Conservation (phyloP, 2,113 vertebrate species). For the Bufo bufo region DNA sequence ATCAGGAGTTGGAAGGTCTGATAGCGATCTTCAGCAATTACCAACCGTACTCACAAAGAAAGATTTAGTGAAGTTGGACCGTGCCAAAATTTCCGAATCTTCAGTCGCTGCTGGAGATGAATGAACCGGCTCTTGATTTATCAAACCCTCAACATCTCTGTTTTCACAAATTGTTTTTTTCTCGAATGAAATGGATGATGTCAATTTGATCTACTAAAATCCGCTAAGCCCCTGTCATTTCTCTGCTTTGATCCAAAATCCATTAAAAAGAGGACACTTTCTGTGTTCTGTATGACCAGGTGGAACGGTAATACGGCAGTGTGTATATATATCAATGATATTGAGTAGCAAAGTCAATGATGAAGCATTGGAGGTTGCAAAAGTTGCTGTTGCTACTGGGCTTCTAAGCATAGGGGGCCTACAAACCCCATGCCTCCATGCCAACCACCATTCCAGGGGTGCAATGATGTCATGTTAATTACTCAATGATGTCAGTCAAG, state of each 20-base stretch:
- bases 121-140: conserved; percentile 23
- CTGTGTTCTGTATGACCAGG: not conserved
- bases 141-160: conserved; percentile 37
- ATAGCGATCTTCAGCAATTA: conserved; percentile 29
- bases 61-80: conserved; percentile 27
- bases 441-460: no score
- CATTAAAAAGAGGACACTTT: conserved; percentile 5
- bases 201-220: conserved; percentile 32
- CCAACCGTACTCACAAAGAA: conserved; percentile 38
- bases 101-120: not conserved
- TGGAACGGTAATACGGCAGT: not conserved
- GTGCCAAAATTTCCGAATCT: not conserved
- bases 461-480: not conserved
- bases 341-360: no score
- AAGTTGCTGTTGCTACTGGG: no score
- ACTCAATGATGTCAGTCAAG: not conserved
- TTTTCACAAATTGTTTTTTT: conserved; percentile 38
- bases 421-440: no score
- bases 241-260: not conserved
- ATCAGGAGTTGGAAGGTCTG: not conserved
- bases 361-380: no score
- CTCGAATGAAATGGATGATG: conserved; percentile 34
- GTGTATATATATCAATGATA: not conserved
- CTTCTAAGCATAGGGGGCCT: no score
- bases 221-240: not conserved